Percentiles rank a stretch among this genome's conserved stretches.
These are phyloP conservation scores for Halcyon chelicuti DNA, from an alignment of 2,797 vertebrate species.

Conservation along the genomic window DNA sequence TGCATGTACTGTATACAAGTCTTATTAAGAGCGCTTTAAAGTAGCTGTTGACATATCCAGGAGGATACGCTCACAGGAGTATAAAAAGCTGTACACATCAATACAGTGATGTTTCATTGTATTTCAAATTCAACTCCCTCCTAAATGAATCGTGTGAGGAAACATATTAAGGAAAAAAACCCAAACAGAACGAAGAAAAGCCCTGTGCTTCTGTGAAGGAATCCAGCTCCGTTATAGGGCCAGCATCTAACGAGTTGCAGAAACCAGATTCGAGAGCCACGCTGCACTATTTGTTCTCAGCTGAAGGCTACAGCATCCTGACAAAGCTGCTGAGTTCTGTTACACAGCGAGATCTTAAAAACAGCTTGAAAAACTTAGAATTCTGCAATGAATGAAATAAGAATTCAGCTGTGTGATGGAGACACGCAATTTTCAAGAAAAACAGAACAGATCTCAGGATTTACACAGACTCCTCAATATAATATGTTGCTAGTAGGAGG, in stretches of 20 bases:
- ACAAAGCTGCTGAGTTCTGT: slow-evolving; percentile 38
- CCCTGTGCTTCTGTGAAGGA: slow-evolving; percentile 68
- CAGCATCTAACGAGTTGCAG: slow-evolving; percentile 16
- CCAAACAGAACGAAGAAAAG: slow-evolving; percentile 42
- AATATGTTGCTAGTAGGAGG: not conserved
- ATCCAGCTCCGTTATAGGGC: slow-evolving; percentile 58
- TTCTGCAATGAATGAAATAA: slow-evolving; percentile 22
- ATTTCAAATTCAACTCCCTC: slow-evolving; percentile 74
- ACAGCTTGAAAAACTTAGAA: slow-evolving; percentile 24
- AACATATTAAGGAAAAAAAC: not conserved
- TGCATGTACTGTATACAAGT: slow-evolving; percentile 82
- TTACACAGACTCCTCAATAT: slow-evolving; percentile 14
- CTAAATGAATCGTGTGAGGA: slow-evolving; percentile 65
- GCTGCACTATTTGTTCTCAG: slow-evolving; percentile 17
- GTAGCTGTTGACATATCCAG: slow-evolving; percentile 80
- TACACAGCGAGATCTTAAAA: slow-evolving; percentile 62
- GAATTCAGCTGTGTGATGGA: slow-evolving; percentile 49
- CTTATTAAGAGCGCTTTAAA: slow-evolving; percentile 83
- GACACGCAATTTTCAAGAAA: not conserved
- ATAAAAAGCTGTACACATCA: slow-evolving; percentile 82
- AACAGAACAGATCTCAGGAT: slow-evolving; percentile 21
- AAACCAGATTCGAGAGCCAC: slow-evolving; percentile 32
- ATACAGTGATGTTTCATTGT: slow-evolving; percentile 73
- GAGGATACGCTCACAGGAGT: slow-evolving; percentile 78
- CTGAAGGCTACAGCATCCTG: not conserved